These are phyloP conservation scores for Australoheros scitulus DNA, from an alignment of 2,113 vertebrate species.

Conservation along the genomic window DNA sequence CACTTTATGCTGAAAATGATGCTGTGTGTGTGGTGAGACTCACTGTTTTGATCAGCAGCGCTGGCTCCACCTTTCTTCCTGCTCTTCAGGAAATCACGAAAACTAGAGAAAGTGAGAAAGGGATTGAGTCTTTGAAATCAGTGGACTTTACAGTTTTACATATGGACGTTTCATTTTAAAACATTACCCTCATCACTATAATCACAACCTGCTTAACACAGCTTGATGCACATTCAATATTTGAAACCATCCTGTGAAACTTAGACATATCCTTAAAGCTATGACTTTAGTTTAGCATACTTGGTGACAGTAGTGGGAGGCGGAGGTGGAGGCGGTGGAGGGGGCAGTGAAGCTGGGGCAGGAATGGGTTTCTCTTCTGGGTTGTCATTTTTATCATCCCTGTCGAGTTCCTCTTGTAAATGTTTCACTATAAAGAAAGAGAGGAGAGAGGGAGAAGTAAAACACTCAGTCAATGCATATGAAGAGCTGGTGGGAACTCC, in stretches of 20 bases:
- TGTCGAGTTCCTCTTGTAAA: constrained; percentile 43
- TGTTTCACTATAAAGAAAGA: constrained; percentile 56
- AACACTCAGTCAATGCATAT: too few relatives aligned
- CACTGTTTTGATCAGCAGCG: constrained; percentile 45
- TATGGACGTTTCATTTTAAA: background rate
- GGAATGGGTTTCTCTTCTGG: background rate
- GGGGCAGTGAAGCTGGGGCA: background rate
- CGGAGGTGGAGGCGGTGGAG: background rate
- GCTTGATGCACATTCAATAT: background rate
- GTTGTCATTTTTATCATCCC: background rate
- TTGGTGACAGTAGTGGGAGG: constrained; percentile 37
- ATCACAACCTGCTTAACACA: background rate
- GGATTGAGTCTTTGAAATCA: background rate
- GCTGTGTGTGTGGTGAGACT: constrained; percentile 20
- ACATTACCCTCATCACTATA: background rate
- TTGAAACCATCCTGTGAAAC: background rate
- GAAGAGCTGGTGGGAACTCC: too few relatives aligned
- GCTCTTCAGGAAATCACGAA: constrained; percentile 68
- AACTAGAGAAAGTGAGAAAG: constrained; percentile 25
- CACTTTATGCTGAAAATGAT: background rate
- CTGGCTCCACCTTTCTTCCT: constrained; percentile 52
- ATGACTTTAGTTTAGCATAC: constrained; percentile 38
- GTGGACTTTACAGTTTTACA: background rate
- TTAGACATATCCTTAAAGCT: background rate
- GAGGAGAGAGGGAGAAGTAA: background rate